Evolutionary conservation across 1,140 invertebrate species (phyloP).

Genomic region (Macrobrachium nipponense): DNA sequence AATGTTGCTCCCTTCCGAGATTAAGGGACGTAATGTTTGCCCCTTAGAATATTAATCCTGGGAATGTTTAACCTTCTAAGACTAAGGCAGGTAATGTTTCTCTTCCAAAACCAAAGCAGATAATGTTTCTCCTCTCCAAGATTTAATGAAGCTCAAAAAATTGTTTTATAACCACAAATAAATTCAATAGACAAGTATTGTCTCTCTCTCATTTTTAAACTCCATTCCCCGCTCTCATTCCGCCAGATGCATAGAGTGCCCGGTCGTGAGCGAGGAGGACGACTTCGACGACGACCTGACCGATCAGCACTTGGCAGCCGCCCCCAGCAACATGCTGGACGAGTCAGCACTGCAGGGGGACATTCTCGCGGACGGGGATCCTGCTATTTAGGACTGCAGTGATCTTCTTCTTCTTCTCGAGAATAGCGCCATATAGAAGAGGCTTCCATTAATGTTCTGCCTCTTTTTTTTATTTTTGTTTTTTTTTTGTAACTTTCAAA

Average conservation of each 20-base stretch:
- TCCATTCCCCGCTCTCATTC: not conserved
- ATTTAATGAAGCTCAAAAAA: no score
- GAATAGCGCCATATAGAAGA: not conserved
- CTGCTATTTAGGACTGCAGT: not conserved
- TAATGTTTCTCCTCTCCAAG: no score
- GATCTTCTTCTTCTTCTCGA: not conserved
- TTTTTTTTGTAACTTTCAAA: no score
- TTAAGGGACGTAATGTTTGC: no score
- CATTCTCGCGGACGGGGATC: not conserved
- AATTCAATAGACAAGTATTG: no score
- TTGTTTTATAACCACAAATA: not conserved
- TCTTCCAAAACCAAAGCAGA: no score
- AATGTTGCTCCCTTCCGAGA: no score
- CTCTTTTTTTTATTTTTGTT: no score
- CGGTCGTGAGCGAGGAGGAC: not conserved
- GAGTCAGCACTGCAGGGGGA: conserved; percentile 5
- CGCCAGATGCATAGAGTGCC: conserved; percentile 46
- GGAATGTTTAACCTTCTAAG: no score
- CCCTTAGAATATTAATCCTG: no score
- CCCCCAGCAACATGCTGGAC: not conserved
- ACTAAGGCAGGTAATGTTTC: no score
- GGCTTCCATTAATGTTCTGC: no score
- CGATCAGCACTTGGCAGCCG: conserved; percentile 21
- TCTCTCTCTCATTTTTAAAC: not conserved
- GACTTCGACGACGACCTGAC: conserved; percentile 21